Evolutionary conservation across 2,888 invertebrate genomes (phyloP).

Genomic region (Ptychoptera contaminata): DNA sequence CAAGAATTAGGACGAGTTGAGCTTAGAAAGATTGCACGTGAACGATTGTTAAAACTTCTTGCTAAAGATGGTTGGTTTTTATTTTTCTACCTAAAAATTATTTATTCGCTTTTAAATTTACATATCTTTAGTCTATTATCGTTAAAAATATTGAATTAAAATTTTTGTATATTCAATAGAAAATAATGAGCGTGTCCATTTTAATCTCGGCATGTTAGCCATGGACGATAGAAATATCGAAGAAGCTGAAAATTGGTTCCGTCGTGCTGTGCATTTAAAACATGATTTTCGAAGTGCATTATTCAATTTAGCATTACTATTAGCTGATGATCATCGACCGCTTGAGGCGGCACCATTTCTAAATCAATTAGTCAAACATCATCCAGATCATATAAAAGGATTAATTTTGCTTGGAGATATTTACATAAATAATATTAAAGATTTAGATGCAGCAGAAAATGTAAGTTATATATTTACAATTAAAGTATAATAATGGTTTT

Average conservation of each 20-base stretch:
- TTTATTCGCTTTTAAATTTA: background rate
- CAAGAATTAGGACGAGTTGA: slow-evolving; percentile 78
- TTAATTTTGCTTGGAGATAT: slow-evolving; percentile 87
- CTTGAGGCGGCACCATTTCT: slow-evolving; percentile 84
- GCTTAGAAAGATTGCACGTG: slow-evolving; percentile 60
- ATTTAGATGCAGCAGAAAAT: slow-evolving; percentile 84
- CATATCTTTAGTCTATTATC: background rate
- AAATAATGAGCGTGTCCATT: slow-evolving; percentile 81
- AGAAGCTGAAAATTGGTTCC: slow-evolving; percentile 82
- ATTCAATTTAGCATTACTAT: slow-evolving; percentile 79
- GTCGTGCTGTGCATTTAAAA: slow-evolving; percentile 73
- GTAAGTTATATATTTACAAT: slow-evolving; percentile 36
- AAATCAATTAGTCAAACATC: slow-evolving; percentile 75
- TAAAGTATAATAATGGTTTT: background rate
- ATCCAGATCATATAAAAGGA: slow-evolving; percentile 90
- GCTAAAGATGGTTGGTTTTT: slow-evolving; percentile 44
- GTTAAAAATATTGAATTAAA: background rate
- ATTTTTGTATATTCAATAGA: slow-evolving; percentile 25
- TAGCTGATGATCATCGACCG: slow-evolving; percentile 78
- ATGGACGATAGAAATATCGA: slow-evolving; percentile 87
- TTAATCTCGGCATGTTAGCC: slow-evolving; percentile 90
- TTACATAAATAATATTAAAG: slow-evolving; percentile 88
- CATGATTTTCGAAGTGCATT: slow-evolving; percentile 84
- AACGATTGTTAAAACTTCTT: slow-evolving; percentile 65
- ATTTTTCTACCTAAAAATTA: background rate